Evolutionary conservation across 1,140 invertebrate genomes (phyloP), one percentile per base, ranked within the genome.

Genomic region (Penaeus chinensis): DNA sequence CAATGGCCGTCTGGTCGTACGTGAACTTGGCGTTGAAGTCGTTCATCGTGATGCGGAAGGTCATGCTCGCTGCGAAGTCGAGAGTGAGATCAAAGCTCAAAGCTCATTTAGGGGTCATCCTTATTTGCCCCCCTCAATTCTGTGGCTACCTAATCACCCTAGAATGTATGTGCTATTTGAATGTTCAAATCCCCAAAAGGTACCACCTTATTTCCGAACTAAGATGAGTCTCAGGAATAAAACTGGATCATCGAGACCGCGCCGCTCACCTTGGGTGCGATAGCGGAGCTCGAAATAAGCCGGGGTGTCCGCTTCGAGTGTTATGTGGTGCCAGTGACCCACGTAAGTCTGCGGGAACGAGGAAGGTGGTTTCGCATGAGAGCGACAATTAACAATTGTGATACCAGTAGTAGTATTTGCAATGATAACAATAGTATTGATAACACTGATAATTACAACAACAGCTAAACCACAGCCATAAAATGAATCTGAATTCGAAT

Each of bases 1-100:
- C 85, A 19, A 24, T 1, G 22, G 3, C 19, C 0, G 77, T 71
- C 24, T 87, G 85, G 19, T 7, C n/a, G 65, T 22, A 10, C 13
- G 66, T 20, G 54, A 61, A 87, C 78, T 81, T 87, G 18, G 42
- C 22, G 24, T 74, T 71, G 54, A 80, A 82, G 65, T 87, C 85
- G 24, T 63, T 76, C 78, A 87, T 54, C 7, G 10, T n/a, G 0
- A 80, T 7, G 20, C 20, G 22, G 63, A 87, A 81, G 3, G 32
- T 16, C 18, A 54, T 65, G 32, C n/a, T 54, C 1, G 22, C 84
- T 87, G 85, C 27, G 3, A 60, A 16, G 10, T 22, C 3, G 20
- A 74, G 32, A 54, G 42, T 13, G 20, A 63, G 42, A 18, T 11
- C 42, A 42, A 42, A 42, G 37, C 4, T 42, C 37, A 42, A 42